Conservation (phyloP, 2,113 vertebrate species). For the Anhinga anhinga region DNA sequence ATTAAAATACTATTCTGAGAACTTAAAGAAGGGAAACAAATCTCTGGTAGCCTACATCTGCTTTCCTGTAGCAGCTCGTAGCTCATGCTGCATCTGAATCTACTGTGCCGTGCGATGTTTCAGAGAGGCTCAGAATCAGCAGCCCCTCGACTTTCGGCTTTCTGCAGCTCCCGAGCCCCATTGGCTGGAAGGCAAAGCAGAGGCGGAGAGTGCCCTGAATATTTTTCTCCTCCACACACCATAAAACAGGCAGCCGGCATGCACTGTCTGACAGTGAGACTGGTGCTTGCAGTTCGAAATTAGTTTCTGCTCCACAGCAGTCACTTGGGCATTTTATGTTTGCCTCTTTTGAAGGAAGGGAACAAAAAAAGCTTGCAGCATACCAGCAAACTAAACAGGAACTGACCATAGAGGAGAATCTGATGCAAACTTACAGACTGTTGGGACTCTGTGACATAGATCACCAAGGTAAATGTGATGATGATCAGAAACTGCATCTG, state of each 20-base stretch:
- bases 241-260: conserved; percentile 39
- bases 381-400: not conserved
- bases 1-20: not conserved
- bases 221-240: conserved; percentile 16
- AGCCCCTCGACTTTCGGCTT: conserved; percentile 26
- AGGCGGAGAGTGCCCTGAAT: conserved; percentile 61
- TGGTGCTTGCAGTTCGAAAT: not conserved
- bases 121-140: not conserved
- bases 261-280: not conserved
- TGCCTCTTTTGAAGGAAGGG: not conserved
- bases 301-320: not conserved
- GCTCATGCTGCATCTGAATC: not conserved
- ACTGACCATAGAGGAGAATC: not conserved
- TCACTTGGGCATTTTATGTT: not conserved
- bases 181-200: conserved; percentile 66
- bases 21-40: not conserved
- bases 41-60: not conserved
- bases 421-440: not conserved
- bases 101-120: not conserved
- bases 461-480: not conserved
- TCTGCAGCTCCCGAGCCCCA: not conserved
- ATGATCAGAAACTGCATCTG: not conserved
- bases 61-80: not conserved
- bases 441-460: not conserved
- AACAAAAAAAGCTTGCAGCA: not conserved